phyloP scores from a whole-genome alignment of 2,113 vertebrate species.

The Zonotrichia leucophrys region DNA sequence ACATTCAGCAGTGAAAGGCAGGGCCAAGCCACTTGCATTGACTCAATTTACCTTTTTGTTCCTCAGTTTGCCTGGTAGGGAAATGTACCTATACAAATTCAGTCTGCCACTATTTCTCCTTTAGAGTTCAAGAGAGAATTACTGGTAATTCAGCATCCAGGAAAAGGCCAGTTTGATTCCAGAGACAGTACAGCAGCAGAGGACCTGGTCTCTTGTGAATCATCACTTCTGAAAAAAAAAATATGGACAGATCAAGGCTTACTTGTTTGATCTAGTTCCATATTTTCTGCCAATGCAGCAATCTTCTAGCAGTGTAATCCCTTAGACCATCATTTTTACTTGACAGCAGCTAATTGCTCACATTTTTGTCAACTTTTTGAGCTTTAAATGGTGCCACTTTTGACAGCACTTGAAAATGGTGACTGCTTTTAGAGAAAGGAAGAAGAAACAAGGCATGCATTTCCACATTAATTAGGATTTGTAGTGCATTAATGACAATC shows the following conservation, averaged over 20 bases:
- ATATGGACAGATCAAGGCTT: not conserved
- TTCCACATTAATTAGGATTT: conserved; percentile 38
- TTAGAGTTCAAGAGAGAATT: not conserved
- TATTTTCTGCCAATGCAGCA: not conserved
- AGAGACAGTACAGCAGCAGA: not conserved
- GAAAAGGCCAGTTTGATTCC: not conserved
- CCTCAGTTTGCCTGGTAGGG: not conserved
- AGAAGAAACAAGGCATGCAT: not conserved
- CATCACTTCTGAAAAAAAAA: not conserved
- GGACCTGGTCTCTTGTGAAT: not conserved
- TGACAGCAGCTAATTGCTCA: conserved; percentile 29
- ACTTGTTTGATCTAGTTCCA: not conserved
- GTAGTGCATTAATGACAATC: conserved; percentile 31
- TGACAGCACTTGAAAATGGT: conserved; percentile 14
- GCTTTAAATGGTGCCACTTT: conserved; percentile 6
- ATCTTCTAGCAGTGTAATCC: not conserved
- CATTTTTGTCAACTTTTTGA: conserved; percentile 7
- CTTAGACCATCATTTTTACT: not conserved
- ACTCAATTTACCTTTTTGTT: not conserved
- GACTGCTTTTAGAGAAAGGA: not conserved
- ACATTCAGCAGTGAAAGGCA: not conserved
- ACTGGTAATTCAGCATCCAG: not conserved
- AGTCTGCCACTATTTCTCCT: not conserved
- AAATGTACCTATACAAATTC: not conserved
- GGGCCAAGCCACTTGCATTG: not conserved